Percentiles rank a stretch among this genome's conserved stretches.
phyloP scores from a whole-genome alignment of 1,140 invertebrate species.

The Hylaeus volcanicus region DNA sequence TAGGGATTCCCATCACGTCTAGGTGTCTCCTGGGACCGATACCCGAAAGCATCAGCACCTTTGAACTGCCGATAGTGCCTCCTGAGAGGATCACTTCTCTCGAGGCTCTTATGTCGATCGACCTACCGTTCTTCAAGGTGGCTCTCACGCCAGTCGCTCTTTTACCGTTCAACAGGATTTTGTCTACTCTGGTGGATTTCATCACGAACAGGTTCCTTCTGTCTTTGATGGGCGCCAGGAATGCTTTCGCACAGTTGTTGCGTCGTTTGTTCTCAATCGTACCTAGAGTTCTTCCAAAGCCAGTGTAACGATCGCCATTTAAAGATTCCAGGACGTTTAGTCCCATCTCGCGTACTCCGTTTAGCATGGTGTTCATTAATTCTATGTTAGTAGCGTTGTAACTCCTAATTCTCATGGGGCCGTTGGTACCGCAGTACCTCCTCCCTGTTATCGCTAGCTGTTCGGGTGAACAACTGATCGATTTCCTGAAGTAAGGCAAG shows the following conservation, averaged over 20 bases:
- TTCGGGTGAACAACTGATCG: constrained; percentile 71
- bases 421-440: constrained; percentile 68
- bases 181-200: constrained; percentile 83
- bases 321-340: constrained; percentile 72
- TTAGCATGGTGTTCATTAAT: constrained; percentile 73
- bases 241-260: constrained; percentile 84
- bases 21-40: constrained; percentile 87
- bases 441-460: constrained; percentile 59
- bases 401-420: constrained; percentile 74
- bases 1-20: constrained; percentile 81
- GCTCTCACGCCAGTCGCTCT: constrained; percentile 75
- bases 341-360: constrained; percentile 75
- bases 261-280: constrained; percentile 82
- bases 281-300: constrained; percentile 79
- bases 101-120: constrained; percentile 77
- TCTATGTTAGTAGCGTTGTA: constrained; percentile 78
- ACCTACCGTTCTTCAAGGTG: constrained; percentile 76
- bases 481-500: constrained; percentile 82
- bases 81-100: constrained; percentile 85
- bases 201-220: constrained; percentile 86
- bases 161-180: constrained; percentile 80
- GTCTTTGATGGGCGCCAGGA: constrained; percentile 82
- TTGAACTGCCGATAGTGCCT: constrained; percentile 82
- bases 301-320: constrained; percentile 78
- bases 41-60: constrained; percentile 87